Base-by-base conservation (phyloP, 2,113 vertebrate genomes). In the Recurvirostra avosetta region DNA sequence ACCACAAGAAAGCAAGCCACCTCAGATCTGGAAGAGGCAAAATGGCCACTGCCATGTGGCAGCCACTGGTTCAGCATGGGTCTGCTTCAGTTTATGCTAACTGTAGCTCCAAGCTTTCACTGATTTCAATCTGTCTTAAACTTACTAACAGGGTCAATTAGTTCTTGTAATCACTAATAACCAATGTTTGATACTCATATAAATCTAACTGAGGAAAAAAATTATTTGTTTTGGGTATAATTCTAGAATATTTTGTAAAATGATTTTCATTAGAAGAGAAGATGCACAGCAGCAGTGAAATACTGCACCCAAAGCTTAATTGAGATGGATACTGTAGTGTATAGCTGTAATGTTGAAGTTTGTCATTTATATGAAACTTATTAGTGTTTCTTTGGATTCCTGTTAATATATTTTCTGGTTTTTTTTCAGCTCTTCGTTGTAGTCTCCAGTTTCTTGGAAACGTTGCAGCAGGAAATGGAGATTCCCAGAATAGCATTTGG, bases 401-500 rank as follows among this genome's bases (percentile, higher is more conserved):
- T 83, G 13, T 55, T 90, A 84, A 78, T 84, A 11, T 59, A 13
- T 90, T 76, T 87, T 91, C 21, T 96, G 59, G 32, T 4, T 40
- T 96, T 91, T 92, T 43, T 70, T 66, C 97, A 99, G 99, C 99
- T 80, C 98, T 99, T 82, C 98, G 99, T 71, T 99, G 99, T 96
- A 98, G 99, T 90, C 98, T 99, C 78, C 99, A 99, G 97, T 99
- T 99, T 97, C 98, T 99, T 63, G 99, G 99, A 96, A 99, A 99
- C 68, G 20, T 99, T 27, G 99, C 99, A 30, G 98, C 99, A 40
- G 99, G 99, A 97, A 99, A 99, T 81, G 98, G 97, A 91, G 98
- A 97, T 59, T 99, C 98, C 83, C 99, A 99, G 98, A 97, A 99
- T 50, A 97, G 98, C 49, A 98, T 99, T 78, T 99, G 98, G 98